A percentile compares a stretch with the other conserved stretches of the same genome.
Evolutionary conservation across 1,140 invertebrate species (phyloP).

Genomic region (Drosophila santomea): DNA sequence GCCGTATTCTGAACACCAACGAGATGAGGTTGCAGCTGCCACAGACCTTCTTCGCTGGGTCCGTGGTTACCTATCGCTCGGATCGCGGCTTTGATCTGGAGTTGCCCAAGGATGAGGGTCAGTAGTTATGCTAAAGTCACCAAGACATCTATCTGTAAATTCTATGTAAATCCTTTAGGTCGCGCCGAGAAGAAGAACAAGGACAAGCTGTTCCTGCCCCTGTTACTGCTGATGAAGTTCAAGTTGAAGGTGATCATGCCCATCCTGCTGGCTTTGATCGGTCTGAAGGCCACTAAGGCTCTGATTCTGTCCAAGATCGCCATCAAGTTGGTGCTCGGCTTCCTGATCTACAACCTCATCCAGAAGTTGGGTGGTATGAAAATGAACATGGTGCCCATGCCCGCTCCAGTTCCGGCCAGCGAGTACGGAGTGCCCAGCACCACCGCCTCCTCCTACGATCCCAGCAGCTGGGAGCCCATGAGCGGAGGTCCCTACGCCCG

Average conservation of each 20-base stretch:
- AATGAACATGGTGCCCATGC: slow-evolving; percentile 89
- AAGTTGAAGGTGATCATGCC: slow-evolving; percentile 94
- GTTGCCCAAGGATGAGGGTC: slow-evolving; percentile 86
- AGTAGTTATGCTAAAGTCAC: slow-evolving; percentile 15
- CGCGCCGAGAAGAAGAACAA: slow-evolving; percentile 87
- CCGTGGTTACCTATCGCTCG: slow-evolving; percentile 89
- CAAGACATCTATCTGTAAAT: background rate
- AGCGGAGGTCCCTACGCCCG: slow-evolving; percentile 90
- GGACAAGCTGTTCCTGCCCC: slow-evolving; percentile 92
- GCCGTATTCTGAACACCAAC: slow-evolving; percentile 89
- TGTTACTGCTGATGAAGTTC: slow-evolving; percentile 91
- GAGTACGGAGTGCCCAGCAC: slow-evolving; percentile 89
- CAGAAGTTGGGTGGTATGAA: slow-evolving; percentile 90
- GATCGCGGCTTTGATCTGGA: slow-evolving; percentile 88
- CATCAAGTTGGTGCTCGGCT: slow-evolving; percentile 91
- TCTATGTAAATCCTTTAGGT: slow-evolving; percentile 30
- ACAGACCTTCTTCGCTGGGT: slow-evolving; percentile 89
- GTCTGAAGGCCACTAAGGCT: slow-evolving; percentile 92
- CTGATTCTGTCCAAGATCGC: slow-evolving; percentile 92
- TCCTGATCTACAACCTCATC: slow-evolving; percentile 90
- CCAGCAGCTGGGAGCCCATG: slow-evolving; percentile 88
- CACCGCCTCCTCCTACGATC: slow-evolving; percentile 88
- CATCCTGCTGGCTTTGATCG: slow-evolving; percentile 91
- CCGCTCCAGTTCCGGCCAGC: slow-evolving; percentile 85
- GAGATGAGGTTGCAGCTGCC: slow-evolving; percentile 90